phyloP scores from a whole-genome alignment of 2,797 vertebrate species.

The Notolepis coatsorum region DNA sequence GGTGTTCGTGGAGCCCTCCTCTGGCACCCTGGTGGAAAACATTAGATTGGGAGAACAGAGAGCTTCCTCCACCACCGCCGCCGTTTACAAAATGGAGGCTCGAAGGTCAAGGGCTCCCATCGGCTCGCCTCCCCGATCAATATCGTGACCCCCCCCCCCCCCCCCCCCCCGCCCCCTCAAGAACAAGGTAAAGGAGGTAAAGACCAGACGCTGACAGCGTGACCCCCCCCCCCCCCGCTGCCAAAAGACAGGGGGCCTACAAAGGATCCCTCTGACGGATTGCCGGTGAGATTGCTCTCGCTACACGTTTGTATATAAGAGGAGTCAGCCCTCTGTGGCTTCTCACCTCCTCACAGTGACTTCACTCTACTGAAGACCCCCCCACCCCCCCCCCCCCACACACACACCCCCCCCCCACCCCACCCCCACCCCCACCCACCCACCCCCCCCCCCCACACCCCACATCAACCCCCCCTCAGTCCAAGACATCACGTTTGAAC shows the following conservation, averaged over 20 bases:
- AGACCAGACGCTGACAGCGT: slow-evolving; percentile 74
- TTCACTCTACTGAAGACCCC: no score
- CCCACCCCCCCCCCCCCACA: no score
- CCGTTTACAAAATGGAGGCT: slow-evolving; percentile 80
- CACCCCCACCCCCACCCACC: no score
- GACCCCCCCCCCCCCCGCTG: slow-evolving; percentile 52
- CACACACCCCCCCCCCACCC: no score
- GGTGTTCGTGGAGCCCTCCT: slow-evolving; percentile 84
- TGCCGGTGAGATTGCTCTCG: slow-evolving; percentile 55
- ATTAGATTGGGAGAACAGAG: slow-evolving; percentile 83
- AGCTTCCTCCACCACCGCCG: slow-evolving; percentile 87
- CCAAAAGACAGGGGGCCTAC: slow-evolving; percentile 69
- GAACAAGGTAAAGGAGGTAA: slow-evolving; percentile 54
- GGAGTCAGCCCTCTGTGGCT: slow-evolving; percentile 60
- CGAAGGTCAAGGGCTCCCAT: slow-evolving; percentile 85
- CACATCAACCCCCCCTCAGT: no score
- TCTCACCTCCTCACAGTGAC: slow-evolving; percentile 64
- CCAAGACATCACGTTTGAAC: no score
- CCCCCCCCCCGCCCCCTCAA: slow-evolving; percentile 24
- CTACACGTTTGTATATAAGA: slow-evolving; percentile 77
- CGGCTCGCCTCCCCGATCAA: slow-evolving; percentile 73
- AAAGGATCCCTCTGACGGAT: slow-evolving; percentile 71
- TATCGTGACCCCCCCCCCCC: slow-evolving; percentile 61
- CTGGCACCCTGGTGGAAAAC: slow-evolving; percentile 84
- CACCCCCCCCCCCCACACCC: no score